Percentiles rank a stretch among this genome's conserved stretches.
Evolutionary conservation across 2,797 vertebrate species (phyloP).

Genomic region (Carcharodon carcharias): DNA sequence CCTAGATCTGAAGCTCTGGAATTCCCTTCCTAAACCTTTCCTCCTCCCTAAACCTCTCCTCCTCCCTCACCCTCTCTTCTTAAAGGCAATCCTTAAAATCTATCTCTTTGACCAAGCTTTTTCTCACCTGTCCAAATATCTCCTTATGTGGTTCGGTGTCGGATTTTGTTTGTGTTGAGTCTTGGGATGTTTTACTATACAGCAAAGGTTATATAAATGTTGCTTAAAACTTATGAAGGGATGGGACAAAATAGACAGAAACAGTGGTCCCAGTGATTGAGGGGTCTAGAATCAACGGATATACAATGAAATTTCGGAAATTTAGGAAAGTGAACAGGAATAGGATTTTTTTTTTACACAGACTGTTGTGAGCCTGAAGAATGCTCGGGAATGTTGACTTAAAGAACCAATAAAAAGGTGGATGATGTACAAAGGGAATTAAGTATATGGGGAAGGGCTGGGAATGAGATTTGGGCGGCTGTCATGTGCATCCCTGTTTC

Average conservation of each 20-base stretch:
- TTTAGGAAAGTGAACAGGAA: neutral
- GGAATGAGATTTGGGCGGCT: neutral
- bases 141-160: neutral
- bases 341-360: too few relatives aligned
- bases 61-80: neutral
- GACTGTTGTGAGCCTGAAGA: neutral
- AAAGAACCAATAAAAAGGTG: neutral
- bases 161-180: neutral
- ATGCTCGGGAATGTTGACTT: neutral
- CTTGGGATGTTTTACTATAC: neutral
- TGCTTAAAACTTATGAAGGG: neutral
- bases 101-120: neutral
- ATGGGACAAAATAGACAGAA: neutral
- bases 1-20: neutral
- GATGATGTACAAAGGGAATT: neutral
- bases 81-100: neutral
- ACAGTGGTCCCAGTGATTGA: neutral
- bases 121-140: neutral
- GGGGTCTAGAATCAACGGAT: neutral
- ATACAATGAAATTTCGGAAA: neutral
- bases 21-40: neutral
- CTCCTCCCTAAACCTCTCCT: neutral
- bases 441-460: neutral
- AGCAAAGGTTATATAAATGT: neutral
- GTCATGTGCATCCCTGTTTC: neutral